A percentile compares a stretch with the other conserved stretches of the same genome.
phyloP scores from a whole-genome alignment of 2,113 vertebrate species.

The Pomatorhinus ruficollis region DNA sequence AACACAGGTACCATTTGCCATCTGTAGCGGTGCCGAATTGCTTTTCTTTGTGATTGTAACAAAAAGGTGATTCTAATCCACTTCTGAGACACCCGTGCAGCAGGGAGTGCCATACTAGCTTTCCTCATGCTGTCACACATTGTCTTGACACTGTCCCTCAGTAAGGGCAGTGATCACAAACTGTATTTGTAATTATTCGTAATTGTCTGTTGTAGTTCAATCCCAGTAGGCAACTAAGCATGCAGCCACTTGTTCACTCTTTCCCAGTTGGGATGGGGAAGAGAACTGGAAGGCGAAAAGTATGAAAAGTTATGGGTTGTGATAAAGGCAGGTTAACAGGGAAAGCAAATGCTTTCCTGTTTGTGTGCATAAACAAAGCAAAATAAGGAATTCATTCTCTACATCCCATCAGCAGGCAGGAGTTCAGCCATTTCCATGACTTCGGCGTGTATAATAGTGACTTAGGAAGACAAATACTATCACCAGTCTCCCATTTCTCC shows the following conservation, averaged over 20 bases:
- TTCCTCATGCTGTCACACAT: neutral
- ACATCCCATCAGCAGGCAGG: neutral
- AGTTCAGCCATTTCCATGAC: neutral
- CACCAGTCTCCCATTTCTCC: neutral
- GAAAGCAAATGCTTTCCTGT: neutral
- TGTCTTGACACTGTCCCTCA: neutral
- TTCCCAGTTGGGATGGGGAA: neutral
- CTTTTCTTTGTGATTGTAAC: neutral
- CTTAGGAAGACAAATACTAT: neutral
- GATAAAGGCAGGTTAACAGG: neutral
- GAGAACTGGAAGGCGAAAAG: neutral
- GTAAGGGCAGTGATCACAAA: neutral
- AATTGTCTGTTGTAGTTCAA: neutral
- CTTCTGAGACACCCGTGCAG: neutral
- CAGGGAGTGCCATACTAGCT: neutral
- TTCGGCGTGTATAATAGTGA: neutral
- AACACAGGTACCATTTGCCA: conserved; percentile 59
- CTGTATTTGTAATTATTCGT: neutral
- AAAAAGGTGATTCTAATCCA: neutral
- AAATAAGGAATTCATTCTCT: neutral
- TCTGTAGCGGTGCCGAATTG: neutral
- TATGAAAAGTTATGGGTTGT: neutral
- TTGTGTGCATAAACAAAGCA: neutral
- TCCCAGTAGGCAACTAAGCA: neutral
- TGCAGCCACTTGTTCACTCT: neutral